phyloP scores from a whole-genome alignment of 2,113 vertebrate species.

The Scomber colias region DNA sequence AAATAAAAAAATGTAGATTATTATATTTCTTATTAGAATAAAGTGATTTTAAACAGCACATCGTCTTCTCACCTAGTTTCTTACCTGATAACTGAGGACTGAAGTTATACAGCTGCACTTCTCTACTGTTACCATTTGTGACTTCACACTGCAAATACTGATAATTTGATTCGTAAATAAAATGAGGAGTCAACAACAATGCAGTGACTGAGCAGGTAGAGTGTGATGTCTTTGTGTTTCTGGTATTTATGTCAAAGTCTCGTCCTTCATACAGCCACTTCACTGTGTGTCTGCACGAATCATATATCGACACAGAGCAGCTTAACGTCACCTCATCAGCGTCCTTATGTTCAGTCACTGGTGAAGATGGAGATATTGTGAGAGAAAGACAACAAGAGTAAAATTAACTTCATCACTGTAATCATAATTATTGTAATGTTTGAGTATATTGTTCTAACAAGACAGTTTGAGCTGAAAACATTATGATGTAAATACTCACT shows the following conservation, averaged over 20 bases:
- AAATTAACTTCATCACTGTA: no score
- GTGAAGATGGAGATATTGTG: neutral
- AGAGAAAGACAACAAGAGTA: conserved; percentile 8
- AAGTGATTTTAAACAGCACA: no score
- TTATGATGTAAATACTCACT: no score
- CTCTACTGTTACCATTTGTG: fast-evolving
- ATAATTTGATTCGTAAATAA: neutral
- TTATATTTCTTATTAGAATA: no score
- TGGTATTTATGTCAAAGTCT: neutral
- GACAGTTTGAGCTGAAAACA: no score
- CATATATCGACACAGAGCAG: neutral
- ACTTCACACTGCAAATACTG: neutral
- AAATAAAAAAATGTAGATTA: no score
- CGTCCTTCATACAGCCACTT: neutral
- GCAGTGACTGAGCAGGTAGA: neutral
- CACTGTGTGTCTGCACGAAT: fast-evolving
- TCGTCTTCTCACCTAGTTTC: no score
- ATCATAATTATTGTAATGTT: no score
- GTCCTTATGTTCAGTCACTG: conserved; percentile 9
- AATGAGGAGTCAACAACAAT: neutral
- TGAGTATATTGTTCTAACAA: no score
- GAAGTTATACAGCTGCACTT: neutral
- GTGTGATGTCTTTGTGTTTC: neutral
- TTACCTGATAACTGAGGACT: no score
- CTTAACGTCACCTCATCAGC: fast-evolving